These are phyloP conservation scores for Melanostoma mellinum DNA, from an alignment of 2,888 invertebrate genomes.

Conservation along the genomic window DNA sequence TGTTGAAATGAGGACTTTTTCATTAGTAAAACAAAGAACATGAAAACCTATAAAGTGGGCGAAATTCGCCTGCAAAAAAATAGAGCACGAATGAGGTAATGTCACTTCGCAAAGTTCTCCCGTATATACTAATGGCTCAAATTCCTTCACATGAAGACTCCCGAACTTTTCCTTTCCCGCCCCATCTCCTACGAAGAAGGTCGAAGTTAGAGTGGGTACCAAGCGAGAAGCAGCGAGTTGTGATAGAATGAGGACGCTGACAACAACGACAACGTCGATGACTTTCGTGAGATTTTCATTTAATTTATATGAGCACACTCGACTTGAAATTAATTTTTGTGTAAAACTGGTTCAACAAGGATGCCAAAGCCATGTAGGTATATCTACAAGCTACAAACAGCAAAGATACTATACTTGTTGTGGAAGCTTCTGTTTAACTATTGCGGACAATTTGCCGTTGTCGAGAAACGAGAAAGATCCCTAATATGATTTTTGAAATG, in stretches of 20 bases:
- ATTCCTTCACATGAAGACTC: slow-evolving; percentile 60
- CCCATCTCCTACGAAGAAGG: neutral
- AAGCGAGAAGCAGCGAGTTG: neutral
- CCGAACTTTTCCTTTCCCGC: slow-evolving; percentile 43
- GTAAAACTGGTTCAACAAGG: slow-evolving; percentile 50
- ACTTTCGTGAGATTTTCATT: slow-evolving; percentile 72
- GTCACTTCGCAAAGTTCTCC: slow-evolving; percentile 33
- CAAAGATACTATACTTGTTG: slow-evolving; percentile 13
- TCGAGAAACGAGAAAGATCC: slow-evolving; percentile 25
- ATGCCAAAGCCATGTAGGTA: neutral
- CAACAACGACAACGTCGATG: slow-evolving; percentile 50
- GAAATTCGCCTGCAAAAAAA: slow-evolving; percentile 31
- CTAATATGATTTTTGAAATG: slow-evolving; percentile 65
- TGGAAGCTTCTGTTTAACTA: slow-evolving; percentile 53
- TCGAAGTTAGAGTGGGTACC: neutral
- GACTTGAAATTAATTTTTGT: slow-evolving; percentile 70
- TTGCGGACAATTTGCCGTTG: slow-evolving; percentile 67
- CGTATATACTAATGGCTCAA: slow-evolving; percentile 49
- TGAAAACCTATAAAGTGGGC: neutral
- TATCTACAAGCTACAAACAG: neutral
- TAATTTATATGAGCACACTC: slow-evolving; percentile 70
- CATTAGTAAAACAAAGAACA: too few species aligned
- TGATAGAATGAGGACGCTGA: slow-evolving; percentile 8
- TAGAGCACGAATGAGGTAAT: slow-evolving; percentile 7
- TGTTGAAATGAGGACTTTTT: too few species aligned